These are phyloP conservation scores for Ectemnius continuus DNA, from an alignment of 2,888 invertebrate species.

Conservation along the genomic window DNA sequence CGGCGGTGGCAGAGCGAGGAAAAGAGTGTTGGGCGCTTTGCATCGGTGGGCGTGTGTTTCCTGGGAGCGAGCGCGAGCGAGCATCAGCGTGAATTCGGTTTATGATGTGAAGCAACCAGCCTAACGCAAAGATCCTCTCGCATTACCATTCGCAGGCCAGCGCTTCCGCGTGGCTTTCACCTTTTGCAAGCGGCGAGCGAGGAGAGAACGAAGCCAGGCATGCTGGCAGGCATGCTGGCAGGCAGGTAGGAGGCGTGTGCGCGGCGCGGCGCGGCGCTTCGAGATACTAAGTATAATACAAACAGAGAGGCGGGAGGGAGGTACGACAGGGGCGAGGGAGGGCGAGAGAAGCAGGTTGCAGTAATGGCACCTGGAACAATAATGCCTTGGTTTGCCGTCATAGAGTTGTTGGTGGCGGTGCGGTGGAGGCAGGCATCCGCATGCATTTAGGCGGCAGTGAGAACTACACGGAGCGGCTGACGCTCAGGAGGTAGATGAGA, in stretches of 20 bases:
- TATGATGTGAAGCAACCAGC: conserved; percentile 32
- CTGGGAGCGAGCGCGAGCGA: background rate
- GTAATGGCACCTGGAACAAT: conserved; percentile 68
- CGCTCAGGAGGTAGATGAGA: conserved; percentile 63
- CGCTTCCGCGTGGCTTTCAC: conserved; percentile 64
- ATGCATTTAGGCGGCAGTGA: conserved; percentile 62
- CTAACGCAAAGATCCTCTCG: conserved; percentile 24
- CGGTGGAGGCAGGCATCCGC: conserved; percentile 43
- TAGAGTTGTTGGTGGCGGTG: conserved; percentile 59
- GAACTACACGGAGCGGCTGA: conserved; percentile 53
- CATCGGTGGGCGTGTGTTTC: no score
- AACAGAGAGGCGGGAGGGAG: no score
- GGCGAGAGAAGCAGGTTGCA: conserved; percentile 52
- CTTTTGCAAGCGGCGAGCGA: conserved; percentile 56
- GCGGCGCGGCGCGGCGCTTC: background rate
- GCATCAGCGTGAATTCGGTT: background rate
- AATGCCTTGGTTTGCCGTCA: conserved; percentile 61
- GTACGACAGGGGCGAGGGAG: background rate
- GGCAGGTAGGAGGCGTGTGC: no score
- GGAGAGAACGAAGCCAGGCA: no score
- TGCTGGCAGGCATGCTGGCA: no score
- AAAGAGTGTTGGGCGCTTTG: no score
- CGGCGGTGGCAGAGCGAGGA: no score
- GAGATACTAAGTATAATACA: no score
- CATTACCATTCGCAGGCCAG: conserved; percentile 41